These are phyloP conservation scores for Sarcophilus harrisii DNA, from an alignment of 2,797 vertebrate genomes.

Conservation along the genomic window DNA sequence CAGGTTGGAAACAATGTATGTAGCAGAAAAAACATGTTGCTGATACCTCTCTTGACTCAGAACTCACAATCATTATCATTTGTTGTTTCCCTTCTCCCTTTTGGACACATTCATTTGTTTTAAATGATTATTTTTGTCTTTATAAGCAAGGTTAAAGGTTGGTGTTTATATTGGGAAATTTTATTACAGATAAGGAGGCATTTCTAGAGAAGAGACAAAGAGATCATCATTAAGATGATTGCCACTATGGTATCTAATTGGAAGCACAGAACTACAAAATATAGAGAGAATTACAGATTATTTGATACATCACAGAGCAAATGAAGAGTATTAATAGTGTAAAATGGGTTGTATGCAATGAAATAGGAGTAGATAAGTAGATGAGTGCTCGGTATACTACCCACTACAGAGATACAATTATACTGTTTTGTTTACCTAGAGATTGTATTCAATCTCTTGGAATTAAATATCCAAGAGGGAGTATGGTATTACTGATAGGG, in stretches of 20 bases:
- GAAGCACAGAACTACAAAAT: background rate
- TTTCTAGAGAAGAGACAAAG: background rate
- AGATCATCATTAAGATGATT: background rate
- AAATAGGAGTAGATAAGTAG: background rate
- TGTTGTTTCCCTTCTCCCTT: background rate
- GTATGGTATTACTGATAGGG: background rate
- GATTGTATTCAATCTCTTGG: constrained; percentile 51
- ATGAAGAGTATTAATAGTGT: background rate
- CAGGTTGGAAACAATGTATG: background rate
- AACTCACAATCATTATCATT: background rate
- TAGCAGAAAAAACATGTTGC: background rate
- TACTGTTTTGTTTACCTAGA: background rate
- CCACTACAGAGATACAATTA: background rate
- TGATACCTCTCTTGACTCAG: background rate
- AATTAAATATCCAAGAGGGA: background rate
- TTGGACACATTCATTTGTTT: background rate
- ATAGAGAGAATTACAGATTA: background rate
- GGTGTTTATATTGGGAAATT: background rate
- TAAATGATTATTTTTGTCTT: background rate
- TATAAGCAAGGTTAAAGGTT: background rate
- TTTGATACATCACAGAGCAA: background rate
- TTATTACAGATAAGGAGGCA: background rate
- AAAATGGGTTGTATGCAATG: background rate
- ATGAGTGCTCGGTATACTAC: background rate
- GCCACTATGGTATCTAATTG: background rate